These are phyloP conservation scores for Bryconaethiops microstoma DNA, from an alignment of 2,797 vertebrate genomes.

Conservation along the genomic window DNA sequence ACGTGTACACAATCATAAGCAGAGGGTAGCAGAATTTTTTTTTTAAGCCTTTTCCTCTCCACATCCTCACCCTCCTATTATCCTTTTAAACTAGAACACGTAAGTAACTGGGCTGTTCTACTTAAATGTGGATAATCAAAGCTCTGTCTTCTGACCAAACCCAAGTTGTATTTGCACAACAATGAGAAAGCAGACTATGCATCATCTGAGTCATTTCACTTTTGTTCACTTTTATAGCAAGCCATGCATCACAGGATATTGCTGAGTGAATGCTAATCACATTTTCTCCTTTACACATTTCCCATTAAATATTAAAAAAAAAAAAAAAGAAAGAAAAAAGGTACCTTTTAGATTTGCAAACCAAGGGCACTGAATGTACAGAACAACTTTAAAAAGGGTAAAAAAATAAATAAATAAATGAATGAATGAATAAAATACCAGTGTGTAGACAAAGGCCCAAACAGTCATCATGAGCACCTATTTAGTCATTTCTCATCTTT, in stretches of 20 bases:
- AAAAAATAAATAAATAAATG: too few species aligned
- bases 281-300: too few species aligned
- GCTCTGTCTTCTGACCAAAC: background rate
- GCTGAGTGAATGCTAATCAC: too few species aligned
- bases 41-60: background rate
- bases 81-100: slow-evolving; percentile 10
- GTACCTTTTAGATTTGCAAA: too few species aligned
- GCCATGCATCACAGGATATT: background rate
- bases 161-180: background rate
- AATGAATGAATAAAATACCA: too few species aligned
- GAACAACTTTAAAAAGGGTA: too few species aligned
- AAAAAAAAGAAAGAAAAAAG: too few species aligned
- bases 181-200: too few species aligned
- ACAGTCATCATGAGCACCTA: background rate
- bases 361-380: too few species aligned
- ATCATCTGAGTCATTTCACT: background rate
- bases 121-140: background rate
- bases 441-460: too few species aligned
- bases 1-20: background rate
- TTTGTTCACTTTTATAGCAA: background rate
- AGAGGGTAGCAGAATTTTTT: background rate
- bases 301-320: too few species aligned
- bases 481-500: too few species aligned
- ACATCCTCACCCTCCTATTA: slow-evolving; percentile 9
- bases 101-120: background rate